Evolutionary conservation across 2,797 vertebrate genomes (phyloP).

Genomic region (Rallus crepitans): DNA sequence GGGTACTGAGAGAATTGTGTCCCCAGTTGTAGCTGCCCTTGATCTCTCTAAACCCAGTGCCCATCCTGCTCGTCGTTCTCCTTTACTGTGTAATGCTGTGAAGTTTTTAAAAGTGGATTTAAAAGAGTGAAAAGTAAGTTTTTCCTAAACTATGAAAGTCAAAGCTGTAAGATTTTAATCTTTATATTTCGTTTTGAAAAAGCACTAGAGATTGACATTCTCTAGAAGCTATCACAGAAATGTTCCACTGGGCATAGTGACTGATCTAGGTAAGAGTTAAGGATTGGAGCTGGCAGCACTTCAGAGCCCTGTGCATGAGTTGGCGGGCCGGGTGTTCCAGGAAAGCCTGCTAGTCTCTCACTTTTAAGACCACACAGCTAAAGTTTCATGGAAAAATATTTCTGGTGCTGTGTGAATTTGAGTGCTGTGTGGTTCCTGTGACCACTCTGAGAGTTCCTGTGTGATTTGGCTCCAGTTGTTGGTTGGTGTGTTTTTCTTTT

Average conservation of each 20-base stretch:
- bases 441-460: not conserved
- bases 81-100: not conserved
- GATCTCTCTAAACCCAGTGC: not conserved
- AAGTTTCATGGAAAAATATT: conserved; percentile 6
- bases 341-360: not conserved
- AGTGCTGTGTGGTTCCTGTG: not conserved
- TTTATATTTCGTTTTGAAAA: not conserved
- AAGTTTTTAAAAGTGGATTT: not conserved
- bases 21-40: not conserved
- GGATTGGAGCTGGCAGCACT: not conserved
- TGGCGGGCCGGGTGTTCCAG: not conserved
- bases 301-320: not conserved
- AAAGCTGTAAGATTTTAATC: not conserved
- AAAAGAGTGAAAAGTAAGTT: not conserved
- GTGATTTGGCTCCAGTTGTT: not conserved
- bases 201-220: not conserved
- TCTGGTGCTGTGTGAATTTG: not conserved
- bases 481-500: not conserved
- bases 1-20: not conserved
- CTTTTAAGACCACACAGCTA: not conserved
- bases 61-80: not conserved
- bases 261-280: not conserved
- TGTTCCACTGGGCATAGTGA: accelerated
- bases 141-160: not conserved
- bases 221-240: accelerated